These are phyloP conservation scores for Lipotes vexillifer DNA, from an alignment of 2,113 vertebrate species.

Conservation along the genomic window DNA sequence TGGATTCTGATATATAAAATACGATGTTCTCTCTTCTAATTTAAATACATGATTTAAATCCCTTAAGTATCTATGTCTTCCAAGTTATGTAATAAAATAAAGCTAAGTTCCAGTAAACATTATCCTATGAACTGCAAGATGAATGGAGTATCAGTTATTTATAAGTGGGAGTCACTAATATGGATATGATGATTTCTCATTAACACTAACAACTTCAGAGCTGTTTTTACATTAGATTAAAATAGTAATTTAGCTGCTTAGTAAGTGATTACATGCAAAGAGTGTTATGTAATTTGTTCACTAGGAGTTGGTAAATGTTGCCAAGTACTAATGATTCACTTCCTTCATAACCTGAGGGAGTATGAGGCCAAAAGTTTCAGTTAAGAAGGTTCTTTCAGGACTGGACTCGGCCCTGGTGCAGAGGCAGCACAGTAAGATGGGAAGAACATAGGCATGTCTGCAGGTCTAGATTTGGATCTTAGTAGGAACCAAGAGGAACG, in stretches of 20 bases:
- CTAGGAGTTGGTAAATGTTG: conserved; percentile 68
- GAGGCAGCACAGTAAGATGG: background rate
- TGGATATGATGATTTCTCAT: conserved; percentile 77
- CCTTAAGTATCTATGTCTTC: conserved; percentile 29
- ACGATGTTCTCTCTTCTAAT: conserved; percentile 52
- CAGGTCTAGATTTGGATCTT: background rate
- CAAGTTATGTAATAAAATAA: conserved; percentile 72
- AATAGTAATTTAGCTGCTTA: conserved; percentile 81
- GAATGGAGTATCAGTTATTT: conserved; percentile 77
- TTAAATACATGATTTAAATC: conserved; percentile 63
- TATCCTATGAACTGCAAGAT: conserved; percentile 48
- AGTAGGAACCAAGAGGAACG: background rate
- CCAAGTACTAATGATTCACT: conserved; percentile 73
- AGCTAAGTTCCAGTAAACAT: conserved; percentile 64
- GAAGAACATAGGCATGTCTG: background rate
- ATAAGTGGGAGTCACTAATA: conserved; percentile 70
- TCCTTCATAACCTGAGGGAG: conserved; percentile 61
- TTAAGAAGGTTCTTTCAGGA: background rate
- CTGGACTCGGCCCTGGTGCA: background rate
- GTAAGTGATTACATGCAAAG: conserved; percentile 77
- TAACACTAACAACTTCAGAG: conserved; percentile 76
- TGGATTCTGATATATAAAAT: conserved; percentile 36
- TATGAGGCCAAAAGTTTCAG: conserved; percentile 40
- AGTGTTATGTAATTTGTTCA: conserved; percentile 71
- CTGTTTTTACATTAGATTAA: conserved; percentile 77